Evolutionary conservation across 2,797 vertebrate species (phyloP).

Genomic region (Argentina silus): DNA sequence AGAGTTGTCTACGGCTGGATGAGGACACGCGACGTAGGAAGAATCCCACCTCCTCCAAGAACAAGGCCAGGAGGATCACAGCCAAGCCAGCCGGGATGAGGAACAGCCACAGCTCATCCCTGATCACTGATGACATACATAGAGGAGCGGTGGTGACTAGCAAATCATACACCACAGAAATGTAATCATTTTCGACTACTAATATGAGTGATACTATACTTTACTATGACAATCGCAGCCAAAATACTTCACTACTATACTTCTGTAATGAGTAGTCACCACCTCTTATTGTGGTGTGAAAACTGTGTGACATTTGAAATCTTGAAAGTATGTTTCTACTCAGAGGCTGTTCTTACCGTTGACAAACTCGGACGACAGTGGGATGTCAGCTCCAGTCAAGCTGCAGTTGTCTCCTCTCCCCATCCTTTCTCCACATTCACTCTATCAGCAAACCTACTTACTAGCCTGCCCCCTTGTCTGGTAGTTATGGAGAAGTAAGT

Average conservation of each 20-base stretch:
- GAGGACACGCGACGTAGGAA: constrained; percentile 71
- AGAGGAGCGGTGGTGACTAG: background rate
- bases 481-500: too few species aligned
- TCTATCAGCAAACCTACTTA: background rate
- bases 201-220: too few species aligned
- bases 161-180: background rate
- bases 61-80: constrained; percentile 71
- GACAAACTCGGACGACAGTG: constrained; percentile 79
- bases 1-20: constrained; percentile 63
- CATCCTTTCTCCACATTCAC: constrained; percentile 44
- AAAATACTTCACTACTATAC: too few species aligned
- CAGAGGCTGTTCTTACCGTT: constrained; percentile 62
- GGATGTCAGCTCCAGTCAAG: constrained; percentile 72
- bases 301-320: too few species aligned
- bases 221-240: too few species aligned
- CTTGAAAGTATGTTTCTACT: background rate
- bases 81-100: constrained; percentile 76
- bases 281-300: too few species aligned
- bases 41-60: constrained; percentile 83
- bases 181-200: too few species aligned
- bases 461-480: too few species aligned
- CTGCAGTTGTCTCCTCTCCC: constrained; percentile 75
- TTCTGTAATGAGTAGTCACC: too few species aligned
- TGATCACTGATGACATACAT: constrained; percentile 64
- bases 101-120: constrained; percentile 82